A percentile compares a stretch with the other conserved stretches of the same genome.
Conservation (phyloP, 2,113 vertebrate species). For the Mastomys natalensis region DNA sequence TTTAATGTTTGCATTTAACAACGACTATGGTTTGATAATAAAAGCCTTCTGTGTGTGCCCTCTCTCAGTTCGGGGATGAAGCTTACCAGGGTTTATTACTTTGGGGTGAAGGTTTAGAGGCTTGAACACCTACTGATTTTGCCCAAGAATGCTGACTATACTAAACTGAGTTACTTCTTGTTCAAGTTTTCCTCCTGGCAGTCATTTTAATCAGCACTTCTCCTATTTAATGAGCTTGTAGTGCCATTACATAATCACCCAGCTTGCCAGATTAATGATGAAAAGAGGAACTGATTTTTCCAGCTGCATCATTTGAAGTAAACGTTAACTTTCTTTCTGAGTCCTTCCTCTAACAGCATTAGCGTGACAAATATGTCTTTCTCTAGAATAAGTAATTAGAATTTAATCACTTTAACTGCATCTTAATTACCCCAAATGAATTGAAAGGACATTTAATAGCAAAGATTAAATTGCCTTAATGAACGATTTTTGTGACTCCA, state of each 20-base stretch:
- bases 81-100: neutral
- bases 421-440: constrained; percentile 89
- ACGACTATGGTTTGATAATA: neutral
- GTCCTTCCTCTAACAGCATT: constrained; percentile 86
- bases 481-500: constrained; percentile 88
- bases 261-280: constrained; percentile 81
- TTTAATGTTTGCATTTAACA: constrained; percentile 19
- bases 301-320: constrained; percentile 80
- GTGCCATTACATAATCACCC: constrained; percentile 60
- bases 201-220: constrained; percentile 69
- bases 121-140: constrained; percentile 12
- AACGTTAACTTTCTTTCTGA: constrained; percentile 85
- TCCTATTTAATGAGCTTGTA: constrained; percentile 65
- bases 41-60: neutral
- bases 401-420: constrained; percentile 89
- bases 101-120: neutral
- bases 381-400: constrained; percentile 88
- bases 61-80: constrained; percentile 11
- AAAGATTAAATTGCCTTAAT: constrained; percentile 90
- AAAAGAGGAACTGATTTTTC: constrained; percentile 84
- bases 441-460: constrained; percentile 89
- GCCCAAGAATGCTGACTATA: constrained; percentile 35
- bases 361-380: constrained; percentile 88
- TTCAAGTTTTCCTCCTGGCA: constrained; percentile 69
- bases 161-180: neutral